A percentile compares a stretch with the other conserved stretches of the same genome.
These are phyloP conservation scores for Glaucidium brasilianum DNA, from an alignment of 2,113 vertebrate species.

Conservation along the genomic window DNA sequence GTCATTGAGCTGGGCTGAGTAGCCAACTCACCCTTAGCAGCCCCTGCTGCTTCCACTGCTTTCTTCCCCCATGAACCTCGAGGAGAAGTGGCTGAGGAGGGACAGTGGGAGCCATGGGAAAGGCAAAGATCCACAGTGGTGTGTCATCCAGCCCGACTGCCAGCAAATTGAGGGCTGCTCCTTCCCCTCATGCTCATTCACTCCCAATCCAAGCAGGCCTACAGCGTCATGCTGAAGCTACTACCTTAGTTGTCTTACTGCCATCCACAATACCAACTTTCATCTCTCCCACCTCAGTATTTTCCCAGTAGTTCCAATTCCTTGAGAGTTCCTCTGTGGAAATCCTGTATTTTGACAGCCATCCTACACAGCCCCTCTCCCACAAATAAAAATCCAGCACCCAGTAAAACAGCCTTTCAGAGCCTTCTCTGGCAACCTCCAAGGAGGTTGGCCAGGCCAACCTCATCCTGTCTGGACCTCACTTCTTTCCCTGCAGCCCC, in stretches of 20 bases:
- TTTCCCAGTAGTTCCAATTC: background rate
- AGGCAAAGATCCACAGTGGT: background rate
- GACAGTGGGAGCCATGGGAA: background rate
- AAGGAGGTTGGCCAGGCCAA: background rate
- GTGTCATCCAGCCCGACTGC: rapidly evolving
- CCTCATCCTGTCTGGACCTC: background rate
- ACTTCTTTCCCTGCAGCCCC: background rate
- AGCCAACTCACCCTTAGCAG: background rate
- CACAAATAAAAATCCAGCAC: background rate
- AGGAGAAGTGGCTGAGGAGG: background rate
- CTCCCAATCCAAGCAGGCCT: background rate
- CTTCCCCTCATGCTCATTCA: background rate
- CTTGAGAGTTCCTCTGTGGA: background rate
- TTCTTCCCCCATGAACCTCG: background rate
- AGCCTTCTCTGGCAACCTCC: background rate
- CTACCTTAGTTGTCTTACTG: background rate
- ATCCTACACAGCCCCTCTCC: background rate
- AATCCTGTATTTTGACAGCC: background rate
- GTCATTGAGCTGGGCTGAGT: background rate
- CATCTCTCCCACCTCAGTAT: background rate
- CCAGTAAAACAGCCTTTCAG: background rate
- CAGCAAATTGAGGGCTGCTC: background rate
- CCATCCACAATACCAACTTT: background rate
- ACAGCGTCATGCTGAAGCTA: background rate
- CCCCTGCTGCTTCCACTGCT: background rate